Conservation (phyloP, 2,797 vertebrate genomes). For the Rhodeus uyekii region DNA sequence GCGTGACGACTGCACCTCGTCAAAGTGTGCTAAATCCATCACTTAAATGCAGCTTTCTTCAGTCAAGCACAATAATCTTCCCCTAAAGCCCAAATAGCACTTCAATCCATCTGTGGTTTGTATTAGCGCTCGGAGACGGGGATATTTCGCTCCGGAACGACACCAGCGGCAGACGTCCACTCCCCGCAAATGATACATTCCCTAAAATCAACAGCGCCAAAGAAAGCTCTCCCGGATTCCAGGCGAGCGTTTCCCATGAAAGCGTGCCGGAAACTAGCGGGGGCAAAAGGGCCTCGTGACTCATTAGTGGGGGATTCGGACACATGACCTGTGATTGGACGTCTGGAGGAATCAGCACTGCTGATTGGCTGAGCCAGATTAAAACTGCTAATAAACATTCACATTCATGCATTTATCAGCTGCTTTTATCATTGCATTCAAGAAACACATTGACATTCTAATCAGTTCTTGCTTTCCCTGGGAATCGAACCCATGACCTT, state of each 20-base stretch:
- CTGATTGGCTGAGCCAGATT: not conserved
- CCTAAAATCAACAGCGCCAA: constrained; percentile 19
- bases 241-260: constrained; percentile 39
- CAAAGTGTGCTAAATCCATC: constrained; percentile 50
- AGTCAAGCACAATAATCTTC: constrained; percentile 50
- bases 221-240: constrained; percentile 33
- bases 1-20: constrained; percentile 37
- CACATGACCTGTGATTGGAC: constrained; percentile 19
- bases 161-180: not conserved
- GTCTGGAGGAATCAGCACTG: not conserved
- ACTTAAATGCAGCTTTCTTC: constrained; percentile 33
- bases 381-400: not conserved
- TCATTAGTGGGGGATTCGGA: constrained; percentile 29
- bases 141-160: constrained; percentile 27
- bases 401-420: too few relatives aligned
- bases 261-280: constrained; percentile 10
- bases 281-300: constrained; percentile 1
- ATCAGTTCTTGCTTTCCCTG: too few relatives aligned
- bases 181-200: constrained; percentile 39
- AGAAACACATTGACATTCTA: too few relatives aligned
- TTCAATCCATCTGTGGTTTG: constrained; percentile 33
- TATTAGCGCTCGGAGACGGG: not conserved
- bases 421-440: too few relatives aligned
- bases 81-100: constrained; percentile 31
- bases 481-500: too few relatives aligned